Evolutionary conservation across 2,113 vertebrate genomes (phyloP), one percentile per base, ranked within the genome.

Genomic region (Herpailurus yagouaroundi): DNA sequence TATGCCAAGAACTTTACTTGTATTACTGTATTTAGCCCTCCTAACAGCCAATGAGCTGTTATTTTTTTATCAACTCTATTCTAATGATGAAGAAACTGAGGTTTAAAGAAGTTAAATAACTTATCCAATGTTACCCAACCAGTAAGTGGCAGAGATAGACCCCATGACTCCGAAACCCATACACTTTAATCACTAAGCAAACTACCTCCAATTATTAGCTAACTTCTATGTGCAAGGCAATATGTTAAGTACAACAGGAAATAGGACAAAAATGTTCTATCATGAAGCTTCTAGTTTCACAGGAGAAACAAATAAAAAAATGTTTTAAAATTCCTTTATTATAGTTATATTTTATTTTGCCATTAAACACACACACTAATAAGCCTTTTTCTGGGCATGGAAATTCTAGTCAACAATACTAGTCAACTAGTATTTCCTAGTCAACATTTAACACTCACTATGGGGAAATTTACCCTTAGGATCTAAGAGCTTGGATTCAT

Each of bases 211-310:
- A 87, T 85, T 85, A 93, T 55, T 50, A 2, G 63, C n/a, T 69
- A 90, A 93, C 38, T 60, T 33, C 31, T 81, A 94, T n/a, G 15
- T 92, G 11, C 89, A 93, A 95, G 38, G 14, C 3, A 94, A 9
- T 84, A 4, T 41, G 64, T 48, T 31, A 90, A 18, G 31, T 18
- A 89, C 63, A 93, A 87, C 4, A 95, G 33, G 50, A 89, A 95
- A n/a, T 23, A 41, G 85, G 36, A 96, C 31, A 94, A 97, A 96
- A 96, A 91, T 81, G 18, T 63, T 90, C 31, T 97, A 94, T 50
- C 60, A 91, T 64, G 6, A 96, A 90, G 16, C 29, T 89, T 81
- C 66, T 68, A 94, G 80, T 81, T 90, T 93, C 52, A 94, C 13
- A 90, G 29, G 89, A 64, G 31, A 92, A 21, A 92, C 18, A 68